Evolutionary conservation across 1,140 invertebrate genomes (phyloP).

Genomic region (Muscidifurax raptorellus): DNA sequence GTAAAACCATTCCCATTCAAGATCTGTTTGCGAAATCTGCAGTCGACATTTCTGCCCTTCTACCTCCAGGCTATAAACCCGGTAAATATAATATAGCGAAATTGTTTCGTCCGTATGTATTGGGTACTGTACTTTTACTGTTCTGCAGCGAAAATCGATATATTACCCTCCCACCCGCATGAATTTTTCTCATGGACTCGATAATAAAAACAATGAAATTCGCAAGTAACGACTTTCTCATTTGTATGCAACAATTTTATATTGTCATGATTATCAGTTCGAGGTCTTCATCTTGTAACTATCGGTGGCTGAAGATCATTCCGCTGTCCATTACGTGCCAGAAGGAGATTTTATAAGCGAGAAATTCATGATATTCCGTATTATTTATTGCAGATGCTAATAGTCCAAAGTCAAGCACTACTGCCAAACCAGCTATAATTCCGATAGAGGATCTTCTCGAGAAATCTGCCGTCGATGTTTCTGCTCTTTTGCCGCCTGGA

Average conservation of each 20-base stretch:
- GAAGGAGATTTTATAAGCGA: neutral
- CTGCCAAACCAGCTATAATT: neutral
- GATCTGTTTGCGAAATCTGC: conserved; percentile 73
- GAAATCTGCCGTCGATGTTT: conserved; percentile 78
- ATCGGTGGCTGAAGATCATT: no score
- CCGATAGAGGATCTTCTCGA: conserved; percentile 61
- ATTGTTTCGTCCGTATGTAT: neutral
- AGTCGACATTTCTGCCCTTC: conserved; percentile 79
- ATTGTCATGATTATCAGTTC: neutral
- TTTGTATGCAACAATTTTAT: neutral
- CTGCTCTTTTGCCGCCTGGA: conserved; percentile 80
- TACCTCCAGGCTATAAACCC: conserved; percentile 79
- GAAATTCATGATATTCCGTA: neutral
- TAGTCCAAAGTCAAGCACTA: neutral
- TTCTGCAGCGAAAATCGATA: neutral
- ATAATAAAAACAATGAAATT: neutral
- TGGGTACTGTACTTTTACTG: neutral
- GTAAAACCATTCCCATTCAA: conserved; percentile 46
- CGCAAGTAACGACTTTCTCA: neutral
- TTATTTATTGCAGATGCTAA: conserved; percentile 15
- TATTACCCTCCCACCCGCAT: no score
- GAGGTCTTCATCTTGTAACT: neutral
- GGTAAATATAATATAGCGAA: conserved; percentile 43
- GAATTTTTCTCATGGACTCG: neutral
- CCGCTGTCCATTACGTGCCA: neutral